These are phyloP conservation scores for Ips typographus DNA, from an alignment of 1,140 invertebrate species.

Conservation along the genomic window DNA sequence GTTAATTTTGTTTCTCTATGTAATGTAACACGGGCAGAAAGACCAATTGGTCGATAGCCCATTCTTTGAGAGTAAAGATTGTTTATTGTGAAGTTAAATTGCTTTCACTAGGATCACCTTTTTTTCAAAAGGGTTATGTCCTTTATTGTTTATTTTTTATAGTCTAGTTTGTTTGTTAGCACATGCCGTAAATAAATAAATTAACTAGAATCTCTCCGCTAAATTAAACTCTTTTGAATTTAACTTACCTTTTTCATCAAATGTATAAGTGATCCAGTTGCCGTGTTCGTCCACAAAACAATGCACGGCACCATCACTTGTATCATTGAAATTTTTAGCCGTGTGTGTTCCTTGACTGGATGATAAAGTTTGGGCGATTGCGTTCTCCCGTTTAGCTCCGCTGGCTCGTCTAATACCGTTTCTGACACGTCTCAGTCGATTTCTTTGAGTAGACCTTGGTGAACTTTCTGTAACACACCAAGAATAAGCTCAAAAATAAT, in stretches of 20 bases:
- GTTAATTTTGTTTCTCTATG: no score
- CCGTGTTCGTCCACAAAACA: conserved; percentile 75
- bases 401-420: conserved; percentile 27
- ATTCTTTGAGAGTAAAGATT: no score
- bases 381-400: conserved; percentile 47
- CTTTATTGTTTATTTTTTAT: no score
- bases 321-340: conserved; percentile 84
- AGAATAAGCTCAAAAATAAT: background rate
- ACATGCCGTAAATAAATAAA: no score
- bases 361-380: conserved; percentile 42
- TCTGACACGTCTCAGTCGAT: conserved; percentile 18
- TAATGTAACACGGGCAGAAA: no score
- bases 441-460: conserved; percentile 29
- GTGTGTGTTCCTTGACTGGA: conserved; percentile 64
- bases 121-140: no score
- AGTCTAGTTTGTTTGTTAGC: no score
- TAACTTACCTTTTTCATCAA: conserved; percentile 71
- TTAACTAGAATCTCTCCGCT: no score
- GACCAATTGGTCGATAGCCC: no score
- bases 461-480: conserved; percentile 22
- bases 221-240: background rate
- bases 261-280: conserved; percentile 80
- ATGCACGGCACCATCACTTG: conserved; percentile 83
- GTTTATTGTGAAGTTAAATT: no score
- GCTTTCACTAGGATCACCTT: no score